Conservation (phyloP, 2,113 vertebrate genomes). For the Misgurnus anguillicaudatus region DNA sequence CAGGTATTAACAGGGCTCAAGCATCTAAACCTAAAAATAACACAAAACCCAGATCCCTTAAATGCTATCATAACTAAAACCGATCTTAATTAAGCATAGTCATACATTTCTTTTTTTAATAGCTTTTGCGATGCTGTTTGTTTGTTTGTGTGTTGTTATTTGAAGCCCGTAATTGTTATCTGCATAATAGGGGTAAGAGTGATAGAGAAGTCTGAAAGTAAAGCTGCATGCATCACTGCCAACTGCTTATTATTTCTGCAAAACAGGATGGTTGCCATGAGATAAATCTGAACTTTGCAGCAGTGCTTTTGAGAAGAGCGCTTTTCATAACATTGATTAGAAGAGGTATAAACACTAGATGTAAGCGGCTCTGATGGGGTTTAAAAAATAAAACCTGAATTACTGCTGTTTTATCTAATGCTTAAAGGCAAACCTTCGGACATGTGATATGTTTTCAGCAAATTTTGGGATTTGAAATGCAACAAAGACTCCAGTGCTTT, state of each 20-base stretch:
- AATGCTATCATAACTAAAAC: background rate
- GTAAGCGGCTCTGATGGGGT: background rate
- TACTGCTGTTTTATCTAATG: background rate
- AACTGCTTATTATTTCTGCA: conserved; percentile 48
- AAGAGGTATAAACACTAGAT: conserved; percentile 26
- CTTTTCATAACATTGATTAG: conserved; percentile 24
- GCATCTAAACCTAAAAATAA: background rate
- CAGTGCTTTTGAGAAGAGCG: conserved; percentile 20
- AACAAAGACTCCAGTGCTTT: too few species aligned
- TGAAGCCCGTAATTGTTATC: background rate
- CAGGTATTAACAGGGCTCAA: background rate
- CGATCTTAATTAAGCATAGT: background rate
- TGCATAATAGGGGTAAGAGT: background rate
- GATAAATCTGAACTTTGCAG: conserved; percentile 33
- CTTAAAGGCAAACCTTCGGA: background rate
- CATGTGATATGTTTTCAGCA: too few species aligned
- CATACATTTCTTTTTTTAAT: background rate
- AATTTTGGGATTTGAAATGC: too few species aligned
- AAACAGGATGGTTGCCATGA: conserved; percentile 48
- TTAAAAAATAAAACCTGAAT: background rate
- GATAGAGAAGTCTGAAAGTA: background rate
- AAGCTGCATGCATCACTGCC: conserved; percentile 23
- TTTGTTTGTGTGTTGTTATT: background rate
- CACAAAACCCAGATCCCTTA: background rate
- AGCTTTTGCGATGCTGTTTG: background rate